Base-by-base conservation (phyloP, 2,888 invertebrate species). In the Cerceris ruficornis region DNA sequence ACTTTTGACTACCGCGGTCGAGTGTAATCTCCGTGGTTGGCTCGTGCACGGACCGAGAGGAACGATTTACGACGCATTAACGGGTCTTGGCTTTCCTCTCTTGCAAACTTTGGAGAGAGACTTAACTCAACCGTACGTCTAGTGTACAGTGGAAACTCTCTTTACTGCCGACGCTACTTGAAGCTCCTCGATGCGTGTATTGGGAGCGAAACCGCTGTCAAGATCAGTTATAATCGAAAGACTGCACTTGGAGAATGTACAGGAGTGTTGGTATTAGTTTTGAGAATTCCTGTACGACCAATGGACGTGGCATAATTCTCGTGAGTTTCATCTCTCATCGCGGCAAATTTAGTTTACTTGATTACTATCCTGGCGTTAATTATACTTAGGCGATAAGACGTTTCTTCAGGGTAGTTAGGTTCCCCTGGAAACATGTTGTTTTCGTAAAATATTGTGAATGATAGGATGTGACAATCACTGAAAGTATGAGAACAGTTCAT, bases 21-120 rank as follows among this genome's bases (percentile, higher is more conserved):
- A 82, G 82, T 82, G 76, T 82, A 82, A 82, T 79, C 82, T 82
- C 71, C 74, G 74, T 58, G 82, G 82, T 77, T 72, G 80, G 75
- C 75, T 75, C 41, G 79, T 59, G 69, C 74, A 67, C 77, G 41
- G 75, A 82, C 69, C 80, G 73, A 74, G 80, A 77, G 80, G 42
- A 66, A 80, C 81, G 82, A 81, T 86, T 86, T 83, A 77, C 83
- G 76, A 77, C 77, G 80, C 80, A 83, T 83, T 81, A 83, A 83
- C 81, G 82, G 77, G 70, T 69, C 82, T 69, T 67, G 67, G 64
- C 60, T 66, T 64, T 75, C 59, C 59, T 67, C 74, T 65, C 74
- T 65, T 41, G 77, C 60, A 73, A 85, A 83, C 84, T 86, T 83
- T 54, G 52, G 70, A 49, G 70, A 78, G 77, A 80, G 77, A 81